phyloP scores from a whole-genome alignment of 2,888 invertebrate genomes.

The Pseudanteris insignis region DNA sequence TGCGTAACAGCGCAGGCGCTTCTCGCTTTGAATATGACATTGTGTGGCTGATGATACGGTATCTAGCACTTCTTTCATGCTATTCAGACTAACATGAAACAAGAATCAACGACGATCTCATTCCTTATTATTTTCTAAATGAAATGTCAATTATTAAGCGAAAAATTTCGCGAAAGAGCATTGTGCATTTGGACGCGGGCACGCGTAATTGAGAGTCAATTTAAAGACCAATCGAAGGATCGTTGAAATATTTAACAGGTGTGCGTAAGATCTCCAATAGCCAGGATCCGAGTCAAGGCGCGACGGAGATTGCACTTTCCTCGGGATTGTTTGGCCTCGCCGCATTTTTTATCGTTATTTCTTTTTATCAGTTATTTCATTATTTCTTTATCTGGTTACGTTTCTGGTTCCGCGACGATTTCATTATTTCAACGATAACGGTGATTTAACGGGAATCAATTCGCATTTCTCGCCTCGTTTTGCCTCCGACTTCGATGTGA shows the following conservation, averaged over 20 bases:
- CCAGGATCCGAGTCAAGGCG: constrained; percentile 11
- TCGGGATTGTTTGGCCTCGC: constrained; percentile 17
- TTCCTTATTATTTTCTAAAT: constrained; percentile 38
- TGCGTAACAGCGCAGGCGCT: constrained; percentile 32
- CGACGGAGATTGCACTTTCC: constrained; percentile 22
- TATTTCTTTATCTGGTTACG: constrained; percentile 16
- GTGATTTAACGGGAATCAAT: constrained; percentile 7
- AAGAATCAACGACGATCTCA: constrained; percentile 42
- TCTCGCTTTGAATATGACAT: constrained; percentile 43
- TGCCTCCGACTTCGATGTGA: too few relatives aligned
- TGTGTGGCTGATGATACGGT: constrained; percentile 45
- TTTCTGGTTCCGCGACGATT: constrained; percentile 9
- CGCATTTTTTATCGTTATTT: constrained; percentile 9
- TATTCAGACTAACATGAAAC: constrained; percentile 43
- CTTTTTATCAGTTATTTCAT: constrained; percentile 12
- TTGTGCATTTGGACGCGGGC: constrained; percentile 18
- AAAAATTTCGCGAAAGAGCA: constrained; percentile 1
- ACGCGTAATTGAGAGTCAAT: constrained; percentile 5
- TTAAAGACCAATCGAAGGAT: constrained; percentile 5
- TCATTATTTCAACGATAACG: constrained; percentile 19
- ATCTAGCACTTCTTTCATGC: constrained; percentile 44
- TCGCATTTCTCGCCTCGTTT: too few relatives aligned
- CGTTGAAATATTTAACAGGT: constrained; percentile 34
- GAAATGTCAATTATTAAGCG: constrained; percentile 35
- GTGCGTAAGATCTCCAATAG: constrained; percentile 17